Base-by-base conservation (phyloP, 64 coral and sea anemone species). In the Pachyseris speciosa region DNA sequence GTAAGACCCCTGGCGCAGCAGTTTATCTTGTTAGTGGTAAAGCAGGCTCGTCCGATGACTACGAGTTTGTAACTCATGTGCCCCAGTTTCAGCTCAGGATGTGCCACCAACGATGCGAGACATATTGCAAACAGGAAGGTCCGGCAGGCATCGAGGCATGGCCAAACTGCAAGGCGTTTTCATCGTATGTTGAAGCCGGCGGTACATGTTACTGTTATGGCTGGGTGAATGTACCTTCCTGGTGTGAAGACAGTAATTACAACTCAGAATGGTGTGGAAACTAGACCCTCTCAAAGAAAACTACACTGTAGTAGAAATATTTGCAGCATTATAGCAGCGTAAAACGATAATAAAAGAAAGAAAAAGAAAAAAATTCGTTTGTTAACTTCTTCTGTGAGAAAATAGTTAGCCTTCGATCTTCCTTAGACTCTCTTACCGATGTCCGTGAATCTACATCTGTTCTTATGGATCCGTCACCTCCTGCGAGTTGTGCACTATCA, bases 161-260 rank as follows among this genome's bases (percentile, higher is more conserved):
- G 71, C 71, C 38, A 74, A 47, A 47, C 32, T 74, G 71, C 42
- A 43, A 41, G 32, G 71, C 71, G 1, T 74, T 40, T 19, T 74
- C 71, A 33, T 74, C 71, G 26, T 74, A 74, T 47, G 71, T 44
- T 26, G n/a, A 74, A 74, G 16, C 8, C 6, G 71, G 70, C 2
- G 71, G 71, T 33, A 74, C 2, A 10, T 74, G 71, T 33, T 74
- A 74, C 38, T 44, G 71, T 41, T 74, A 74, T 47, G 71, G 71
- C 10, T 74, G 71, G 71, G 1, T 7, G 8, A 26, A 9, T 33
- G 26, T 22, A n/a, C 72, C 72, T 16, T 9, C 19, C 37, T 75
- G 72, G 72, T 47, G 20, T 34, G 32, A 16, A 39, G 72, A 75
- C 15, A 75, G 39, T 75, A 34, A 40, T 9, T 75, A 75, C 72